phyloP scores from a whole-genome alignment of 2,888 invertebrate species.

The Pachycephus smyrnensis region DNA sequence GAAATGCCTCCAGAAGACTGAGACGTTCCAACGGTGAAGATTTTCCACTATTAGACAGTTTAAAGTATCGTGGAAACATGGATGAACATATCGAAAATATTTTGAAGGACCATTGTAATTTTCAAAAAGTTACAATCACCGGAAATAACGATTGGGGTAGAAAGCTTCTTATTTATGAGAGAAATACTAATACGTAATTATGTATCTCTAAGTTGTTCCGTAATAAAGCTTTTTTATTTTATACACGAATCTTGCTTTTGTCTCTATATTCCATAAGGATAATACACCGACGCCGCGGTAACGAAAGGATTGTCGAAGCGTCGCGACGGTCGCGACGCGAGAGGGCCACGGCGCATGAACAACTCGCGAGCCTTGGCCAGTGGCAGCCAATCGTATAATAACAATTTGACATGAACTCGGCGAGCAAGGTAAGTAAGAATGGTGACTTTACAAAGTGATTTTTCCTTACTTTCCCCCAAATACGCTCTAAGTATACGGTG shows the following conservation, averaged over 20 bases:
- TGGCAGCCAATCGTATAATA: slow-evolving; percentile 69
- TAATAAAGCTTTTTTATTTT: neutral
- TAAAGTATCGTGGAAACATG: slow-evolving; percentile 75
- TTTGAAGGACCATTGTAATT: slow-evolving; percentile 66
- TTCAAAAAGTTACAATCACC: slow-evolving; percentile 72
- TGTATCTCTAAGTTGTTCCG: neutral
- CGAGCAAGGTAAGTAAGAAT: slow-evolving; percentile 58
- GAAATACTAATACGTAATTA: slow-evolving; percentile 14
- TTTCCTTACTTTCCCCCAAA: slow-evolving; percentile 36
- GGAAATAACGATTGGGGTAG: slow-evolving; percentile 77
- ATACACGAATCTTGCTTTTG: neutral
- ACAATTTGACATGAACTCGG: slow-evolving; percentile 57
- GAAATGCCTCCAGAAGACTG: slow-evolving; percentile 79
- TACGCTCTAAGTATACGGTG: slow-evolving; percentile 11
- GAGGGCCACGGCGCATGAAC: slow-evolving; percentile 36
- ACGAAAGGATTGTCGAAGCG: slow-evolving; percentile 24
- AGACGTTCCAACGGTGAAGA: slow-evolving; percentile 72
- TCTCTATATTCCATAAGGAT: neutral
- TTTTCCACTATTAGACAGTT: slow-evolving; percentile 73
- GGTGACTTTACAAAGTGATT: slow-evolving; percentile 4
- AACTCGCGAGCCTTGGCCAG: slow-evolving; percentile 13
- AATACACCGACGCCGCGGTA: neutral
- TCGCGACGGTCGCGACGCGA: slow-evolving; percentile 25
- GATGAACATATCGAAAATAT: slow-evolving; percentile 73
- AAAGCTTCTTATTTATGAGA: slow-evolving; percentile 75